Conservation (phyloP, 2,888 invertebrate species). For the Trachelus stipa region DNA sequence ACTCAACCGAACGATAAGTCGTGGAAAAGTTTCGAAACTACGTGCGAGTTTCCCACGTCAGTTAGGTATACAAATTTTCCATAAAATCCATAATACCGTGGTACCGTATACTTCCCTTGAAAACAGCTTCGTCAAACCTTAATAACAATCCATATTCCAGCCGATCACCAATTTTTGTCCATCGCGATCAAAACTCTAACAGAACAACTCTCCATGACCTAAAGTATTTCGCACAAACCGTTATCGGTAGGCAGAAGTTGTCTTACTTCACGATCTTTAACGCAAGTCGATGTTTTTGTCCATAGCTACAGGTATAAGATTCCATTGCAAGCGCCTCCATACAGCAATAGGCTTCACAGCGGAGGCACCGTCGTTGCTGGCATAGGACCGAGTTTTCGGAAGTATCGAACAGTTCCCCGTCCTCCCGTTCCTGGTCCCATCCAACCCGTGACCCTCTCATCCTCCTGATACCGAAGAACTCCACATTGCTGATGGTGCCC, state of each 20-base stretch:
- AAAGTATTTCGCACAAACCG: neutral
- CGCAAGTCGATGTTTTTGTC: neutral
- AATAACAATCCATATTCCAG: neutral
- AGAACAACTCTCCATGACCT: neutral
- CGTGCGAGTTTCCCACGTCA: neutral
- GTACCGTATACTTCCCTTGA: neutral
- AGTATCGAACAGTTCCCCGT: slow-evolving; percentile 51
- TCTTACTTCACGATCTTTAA: neutral
- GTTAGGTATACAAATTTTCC: neutral
- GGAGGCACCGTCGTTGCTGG: neutral
- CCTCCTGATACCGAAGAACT: slow-evolving; percentile 59
- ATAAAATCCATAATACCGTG: neutral
- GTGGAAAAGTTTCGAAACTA: neutral
- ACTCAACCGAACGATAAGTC: neutral
- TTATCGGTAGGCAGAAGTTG: neutral
- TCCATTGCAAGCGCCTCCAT: neutral
- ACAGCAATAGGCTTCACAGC: neutral
- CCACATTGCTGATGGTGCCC: slow-evolving; percentile 63
- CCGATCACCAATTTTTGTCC: neutral
- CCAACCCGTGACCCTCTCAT: slow-evolving; percentile 22
- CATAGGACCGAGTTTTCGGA: slow-evolving; percentile 54
- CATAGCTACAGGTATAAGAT: neutral
- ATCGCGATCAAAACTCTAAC: neutral
- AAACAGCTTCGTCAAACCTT: neutral
- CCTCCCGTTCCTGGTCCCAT: slow-evolving; percentile 31